Percentiles rank a stretch among this genome's conserved stretches.
Conservation (phyloP, 2,797 vertebrate species). For the Vultur gryphus region DNA sequence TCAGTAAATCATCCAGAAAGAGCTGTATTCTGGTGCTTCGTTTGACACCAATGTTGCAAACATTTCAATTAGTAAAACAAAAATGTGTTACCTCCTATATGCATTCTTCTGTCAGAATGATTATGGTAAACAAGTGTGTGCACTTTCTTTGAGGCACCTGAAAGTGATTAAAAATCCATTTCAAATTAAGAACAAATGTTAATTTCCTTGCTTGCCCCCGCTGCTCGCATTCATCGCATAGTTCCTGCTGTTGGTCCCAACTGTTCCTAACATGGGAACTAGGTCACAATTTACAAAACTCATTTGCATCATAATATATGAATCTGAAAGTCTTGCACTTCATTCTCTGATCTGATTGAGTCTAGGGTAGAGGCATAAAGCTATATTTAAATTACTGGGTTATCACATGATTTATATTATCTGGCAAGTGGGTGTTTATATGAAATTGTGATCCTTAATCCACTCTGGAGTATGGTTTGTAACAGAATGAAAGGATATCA, state of each 20-base stretch:
- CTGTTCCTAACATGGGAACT: slow-evolving; percentile 66
- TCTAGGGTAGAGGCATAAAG: not conserved
- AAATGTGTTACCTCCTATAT: not conserved
- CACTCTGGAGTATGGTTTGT: not conserved
- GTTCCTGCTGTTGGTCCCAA: slow-evolving; percentile 43
- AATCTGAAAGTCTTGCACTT: slow-evolving; percentile 10
- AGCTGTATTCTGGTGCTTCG: not conserved
- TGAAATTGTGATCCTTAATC: not conserved
- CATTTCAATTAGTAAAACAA: slow-evolving; percentile 27
- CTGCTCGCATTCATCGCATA: not conserved
- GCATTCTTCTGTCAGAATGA: not conserved
- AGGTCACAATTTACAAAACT: slow-evolving; percentile 67
- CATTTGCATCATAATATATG: slow-evolving; percentile 65
- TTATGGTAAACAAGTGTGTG: slow-evolving; percentile 14
- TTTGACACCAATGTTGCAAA: not conserved
- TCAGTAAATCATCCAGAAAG: not conserved
- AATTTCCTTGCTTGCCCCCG: slow-evolving; percentile 4
- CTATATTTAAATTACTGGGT: not conserved
- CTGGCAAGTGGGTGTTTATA: not conserved
- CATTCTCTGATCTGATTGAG: not conserved
- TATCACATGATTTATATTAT: not conserved
- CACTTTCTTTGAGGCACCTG: slow-evolving; percentile 30
- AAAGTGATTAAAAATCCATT: slow-evolving; percentile 57
- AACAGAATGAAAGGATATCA: not conserved
- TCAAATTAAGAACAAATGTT: slow-evolving; percentile 45